Evolutionary conservation across 2,113 vertebrate species (phyloP).

Genomic region (Ptychochromis oligacanthus): DNA sequence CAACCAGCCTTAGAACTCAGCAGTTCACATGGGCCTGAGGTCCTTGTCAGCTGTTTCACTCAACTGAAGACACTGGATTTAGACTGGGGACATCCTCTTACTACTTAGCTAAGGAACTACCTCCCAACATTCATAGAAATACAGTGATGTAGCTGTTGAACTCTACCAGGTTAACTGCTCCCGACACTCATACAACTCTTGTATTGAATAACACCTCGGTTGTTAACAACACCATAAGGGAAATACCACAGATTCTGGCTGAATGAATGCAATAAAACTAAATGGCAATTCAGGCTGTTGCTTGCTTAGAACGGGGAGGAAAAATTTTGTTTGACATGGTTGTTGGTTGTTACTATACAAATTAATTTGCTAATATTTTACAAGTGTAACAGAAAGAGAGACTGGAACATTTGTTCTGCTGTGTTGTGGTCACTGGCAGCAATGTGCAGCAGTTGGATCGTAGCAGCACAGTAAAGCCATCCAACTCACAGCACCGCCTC

Average conservation of each 20-base stretch:
- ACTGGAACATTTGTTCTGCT: not conserved
- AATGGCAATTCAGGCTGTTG: not conserved
- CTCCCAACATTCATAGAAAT: not conserved
- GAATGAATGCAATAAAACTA: not conserved
- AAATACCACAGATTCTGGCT: not conserved
- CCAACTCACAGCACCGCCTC: slow-evolving; percentile 12
- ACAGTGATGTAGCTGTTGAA: not conserved
- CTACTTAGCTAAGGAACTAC: not conserved
- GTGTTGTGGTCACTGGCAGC: not conserved
- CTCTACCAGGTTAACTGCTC: not conserved
- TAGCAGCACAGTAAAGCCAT: not conserved
- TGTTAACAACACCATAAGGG: not conserved
- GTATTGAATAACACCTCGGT: not conserved
- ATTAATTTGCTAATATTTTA: not conserved
- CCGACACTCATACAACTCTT: not conserved
- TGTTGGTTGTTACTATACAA: not conserved
- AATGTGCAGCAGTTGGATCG: not conserved
- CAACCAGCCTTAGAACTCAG: not conserved
- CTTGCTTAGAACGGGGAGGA: not conserved
- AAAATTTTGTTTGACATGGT: not conserved
- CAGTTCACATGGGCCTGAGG: not conserved
- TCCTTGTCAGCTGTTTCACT: not conserved
- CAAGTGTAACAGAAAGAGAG: not conserved
- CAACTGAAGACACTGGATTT: not conserved
- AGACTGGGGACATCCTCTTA: not conserved